phyloP scores from a whole-genome alignment of 2,113 vertebrate species.

The Siphamia tubifer region DNA sequence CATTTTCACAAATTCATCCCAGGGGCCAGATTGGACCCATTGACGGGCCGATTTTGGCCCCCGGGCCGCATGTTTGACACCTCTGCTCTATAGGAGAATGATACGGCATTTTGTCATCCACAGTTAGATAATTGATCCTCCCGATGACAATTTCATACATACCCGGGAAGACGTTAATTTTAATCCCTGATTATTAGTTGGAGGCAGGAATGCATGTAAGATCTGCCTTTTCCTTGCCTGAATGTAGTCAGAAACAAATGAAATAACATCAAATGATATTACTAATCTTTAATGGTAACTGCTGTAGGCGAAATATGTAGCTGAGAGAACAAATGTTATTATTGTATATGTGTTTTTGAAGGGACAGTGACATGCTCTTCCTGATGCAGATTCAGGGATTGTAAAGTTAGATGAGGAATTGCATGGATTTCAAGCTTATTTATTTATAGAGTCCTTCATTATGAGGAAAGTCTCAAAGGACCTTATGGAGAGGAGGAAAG shows the following conservation, averaged over 20 bases:
- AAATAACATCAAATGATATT: neutral
- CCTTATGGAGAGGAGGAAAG: neutral
- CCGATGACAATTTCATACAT: too few species aligned
- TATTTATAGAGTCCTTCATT: slow-evolving; percentile 55
- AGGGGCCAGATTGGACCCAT: too few species aligned
- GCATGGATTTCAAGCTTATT: slow-evolving; percentile 24
- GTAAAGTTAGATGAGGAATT: slow-evolving; percentile 13
- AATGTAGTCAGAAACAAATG: neutral
- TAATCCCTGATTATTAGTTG: too few species aligned
- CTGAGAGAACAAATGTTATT: neutral
- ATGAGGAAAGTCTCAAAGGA: slow-evolving; percentile 36
- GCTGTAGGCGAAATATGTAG: neutral
- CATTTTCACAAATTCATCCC: too few species aligned
- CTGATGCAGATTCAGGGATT: neutral
- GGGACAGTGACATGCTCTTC: neutral
- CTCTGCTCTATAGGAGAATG: too few species aligned
- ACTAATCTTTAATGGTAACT: neutral
- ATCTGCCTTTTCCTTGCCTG: slow-evolving; percentile 1
- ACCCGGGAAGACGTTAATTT: too few species aligned
- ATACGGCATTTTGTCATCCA: too few species aligned
- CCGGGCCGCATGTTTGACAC: too few species aligned
- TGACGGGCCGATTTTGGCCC: too few species aligned
- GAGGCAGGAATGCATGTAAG: neutral
- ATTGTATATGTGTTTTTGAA: slow-evolving; percentile 25
- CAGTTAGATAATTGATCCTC: too few species aligned